Evolutionary conservation across 2,113 vertebrate genomes (phyloP).

Genomic region (Gallinago paraguaiae): DNA sequence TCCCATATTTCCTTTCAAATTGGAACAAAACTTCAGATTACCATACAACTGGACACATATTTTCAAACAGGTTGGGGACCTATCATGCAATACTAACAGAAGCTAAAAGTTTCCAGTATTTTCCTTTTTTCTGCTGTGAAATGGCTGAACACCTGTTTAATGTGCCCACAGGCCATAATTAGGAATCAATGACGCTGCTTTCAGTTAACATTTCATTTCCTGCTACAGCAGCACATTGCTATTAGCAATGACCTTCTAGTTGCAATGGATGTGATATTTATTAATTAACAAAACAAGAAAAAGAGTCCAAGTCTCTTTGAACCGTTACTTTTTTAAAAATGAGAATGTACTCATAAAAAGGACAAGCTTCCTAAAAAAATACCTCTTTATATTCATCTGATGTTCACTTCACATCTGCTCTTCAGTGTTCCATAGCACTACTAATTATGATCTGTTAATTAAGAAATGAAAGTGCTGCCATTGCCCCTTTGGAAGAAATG

Average conservation of each 20-base stretch:
- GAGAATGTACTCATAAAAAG: not conserved
- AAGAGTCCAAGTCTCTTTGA: constrained; percentile 12
- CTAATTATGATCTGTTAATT: constrained; percentile 48
- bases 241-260: constrained; percentile 61
- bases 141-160: constrained; percentile 74
- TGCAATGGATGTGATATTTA: constrained; percentile 38
- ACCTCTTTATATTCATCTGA: not conserved
- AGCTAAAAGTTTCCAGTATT: constrained; percentile 11
- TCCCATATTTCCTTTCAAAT: not conserved
- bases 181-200: constrained; percentile 37
- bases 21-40: not conserved
- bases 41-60: not conserved
- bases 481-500: not conserved
- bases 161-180: constrained; percentile 71
- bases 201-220: constrained; percentile 45
- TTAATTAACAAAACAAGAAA: constrained; percentile 63
- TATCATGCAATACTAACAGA: not conserved
- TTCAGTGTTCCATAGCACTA: not conserved
- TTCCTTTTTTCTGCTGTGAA: constrained; percentile 48
- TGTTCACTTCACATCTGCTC: constrained; percentile 25
- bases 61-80: not conserved
- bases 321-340: not conserved
- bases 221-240: constrained; percentile 38
- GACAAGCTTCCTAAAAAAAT: not conserved
- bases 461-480: constrained; percentile 2